Conservation (phyloP, 2,797 vertebrate genomes). For the Distichodus sexfasciatus region DNA sequence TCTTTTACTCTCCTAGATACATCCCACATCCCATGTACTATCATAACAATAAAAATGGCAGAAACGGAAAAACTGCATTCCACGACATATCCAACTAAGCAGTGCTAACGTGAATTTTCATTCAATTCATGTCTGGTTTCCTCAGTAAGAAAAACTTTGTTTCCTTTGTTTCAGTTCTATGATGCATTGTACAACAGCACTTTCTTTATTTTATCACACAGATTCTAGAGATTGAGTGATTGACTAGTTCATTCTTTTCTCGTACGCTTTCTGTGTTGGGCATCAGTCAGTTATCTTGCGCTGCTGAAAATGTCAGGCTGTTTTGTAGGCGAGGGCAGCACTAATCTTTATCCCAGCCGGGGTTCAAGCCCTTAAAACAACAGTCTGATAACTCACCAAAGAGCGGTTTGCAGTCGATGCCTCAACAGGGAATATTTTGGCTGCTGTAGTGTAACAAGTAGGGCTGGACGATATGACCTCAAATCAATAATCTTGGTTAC, state of each 20-base stretch:
- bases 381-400: slow-evolving; percentile 13
- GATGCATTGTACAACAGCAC: not conserved
- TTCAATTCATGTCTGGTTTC: no score
- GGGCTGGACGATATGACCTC: no score
- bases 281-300: slow-evolving; percentile 1
- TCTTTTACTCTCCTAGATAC: no score
- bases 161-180: not conserved
- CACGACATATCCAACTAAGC: no score
- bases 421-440: not conserved
- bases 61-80: no score
- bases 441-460: not conserved
- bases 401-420: not conserved
- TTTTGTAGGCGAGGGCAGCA: not conserved
- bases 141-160: not conserved
- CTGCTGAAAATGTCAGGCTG: slow-evolving; percentile 20
- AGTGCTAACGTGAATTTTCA: no score
- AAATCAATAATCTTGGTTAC: no score
- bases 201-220: not conserved
- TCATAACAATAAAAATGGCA: no score
- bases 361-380: slow-evolving; percentile 33
- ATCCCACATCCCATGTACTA: no score
- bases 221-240: not conserved
- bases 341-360: slow-evolving; percentile 30
- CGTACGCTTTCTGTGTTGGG: not conserved
- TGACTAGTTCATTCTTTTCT: not conserved